A percentile compares a stretch with the other conserved stretches of the same genome.
Conservation (phyloP, 2,888 invertebrate genomes). For the Panorpa germanica region DNA sequence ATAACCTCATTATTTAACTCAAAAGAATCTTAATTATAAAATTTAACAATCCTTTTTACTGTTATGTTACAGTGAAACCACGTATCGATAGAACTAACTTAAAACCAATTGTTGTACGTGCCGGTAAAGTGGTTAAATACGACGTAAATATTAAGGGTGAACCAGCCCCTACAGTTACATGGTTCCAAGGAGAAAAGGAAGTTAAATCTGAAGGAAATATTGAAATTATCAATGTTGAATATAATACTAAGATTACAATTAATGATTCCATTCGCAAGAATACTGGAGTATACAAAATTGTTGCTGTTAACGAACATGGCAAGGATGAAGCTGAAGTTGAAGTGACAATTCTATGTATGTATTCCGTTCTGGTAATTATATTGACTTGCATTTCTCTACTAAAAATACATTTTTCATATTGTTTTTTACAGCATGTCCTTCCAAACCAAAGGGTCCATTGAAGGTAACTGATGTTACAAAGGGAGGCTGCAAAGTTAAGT, state of each 20-base stretch:
- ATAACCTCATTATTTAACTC: constrained; percentile 6
- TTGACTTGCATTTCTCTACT: constrained; percentile 6
- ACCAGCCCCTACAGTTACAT: constrained; percentile 82
- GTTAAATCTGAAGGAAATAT: constrained; percentile 48
- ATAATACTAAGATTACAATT: constrained; percentile 74
- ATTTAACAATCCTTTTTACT: constrained; percentile 4
- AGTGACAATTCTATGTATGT: constrained; percentile 68
- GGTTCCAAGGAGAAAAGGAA: constrained; percentile 70
- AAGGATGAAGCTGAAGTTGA: constrained; percentile 87
- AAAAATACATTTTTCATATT: constrained; percentile 7
- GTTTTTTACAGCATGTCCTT: constrained; percentile 43
- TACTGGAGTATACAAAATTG: constrained; percentile 78
- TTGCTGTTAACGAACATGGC: constrained; percentile 81
- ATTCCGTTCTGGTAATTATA: constrained; percentile 6
- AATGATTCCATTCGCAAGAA: constrained; percentile 63
- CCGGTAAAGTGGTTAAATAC: constrained; percentile 81
- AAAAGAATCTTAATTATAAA: neutral
- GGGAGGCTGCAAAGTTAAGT: constrained; percentile 73
- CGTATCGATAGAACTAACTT: constrained; percentile 91
- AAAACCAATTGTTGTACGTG: constrained; percentile 73
- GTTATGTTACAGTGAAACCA: constrained; percentile 64
- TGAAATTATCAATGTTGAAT: constrained; percentile 70
- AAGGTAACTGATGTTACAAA: constrained; percentile 79
- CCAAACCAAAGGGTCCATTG: constrained; percentile 75
- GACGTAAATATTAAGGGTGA: constrained; percentile 91